Evolutionary conservation across 1,140 invertebrate species (phyloP), one percentile per base, ranked within the genome.

Genomic region (Drosophila chauvacae): DNA sequence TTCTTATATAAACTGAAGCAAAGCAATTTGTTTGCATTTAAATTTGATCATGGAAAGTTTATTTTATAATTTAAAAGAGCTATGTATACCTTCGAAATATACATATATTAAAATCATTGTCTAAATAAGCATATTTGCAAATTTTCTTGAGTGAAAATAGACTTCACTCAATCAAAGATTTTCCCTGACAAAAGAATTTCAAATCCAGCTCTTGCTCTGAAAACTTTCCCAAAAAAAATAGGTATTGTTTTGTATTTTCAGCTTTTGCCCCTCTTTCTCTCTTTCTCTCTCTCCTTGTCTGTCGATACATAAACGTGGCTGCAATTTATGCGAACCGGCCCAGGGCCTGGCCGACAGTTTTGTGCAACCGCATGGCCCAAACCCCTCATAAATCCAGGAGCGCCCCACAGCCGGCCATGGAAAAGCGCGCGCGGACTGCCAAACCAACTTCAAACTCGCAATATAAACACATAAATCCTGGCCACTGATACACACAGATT

Each of bases 301-400:
- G 61, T 18, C 63, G 45, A 77, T 68, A 77, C 66, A 84, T 69
- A 80, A 73, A 69, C 72, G 72, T 74, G 60, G 71, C 60, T 78
- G 74, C 82, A 81, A 85, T 85, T 85, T 85, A 85, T 86, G 82
- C 73, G 73, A 26, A n/a, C 14, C 9, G 47, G 23, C 20, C 42
- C 72, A 42, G 59, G 13, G 45, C 45, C 45, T 26, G 45, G 59
- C 72, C 81, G 50, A 35, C 62, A 73, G 81, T 77, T 84, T 77
- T 84, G 77, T 72, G 55, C 77, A 80, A 85, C 81, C 77, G 57
- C 81, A 82, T 14, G 57, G 72, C 50, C 44, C 42, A 18, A 35
- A 28, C 56, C 50, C 50, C 20, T n/a, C 30, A 63, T 62, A 58
- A 58, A 63, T 39, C 53, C 53, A 37, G 33, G 20, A 45, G 44